Evolutionary conservation across 2,113 vertebrate species (phyloP), one percentile per base, ranked within the genome.

Genomic region (Myodes glareolus): DNA sequence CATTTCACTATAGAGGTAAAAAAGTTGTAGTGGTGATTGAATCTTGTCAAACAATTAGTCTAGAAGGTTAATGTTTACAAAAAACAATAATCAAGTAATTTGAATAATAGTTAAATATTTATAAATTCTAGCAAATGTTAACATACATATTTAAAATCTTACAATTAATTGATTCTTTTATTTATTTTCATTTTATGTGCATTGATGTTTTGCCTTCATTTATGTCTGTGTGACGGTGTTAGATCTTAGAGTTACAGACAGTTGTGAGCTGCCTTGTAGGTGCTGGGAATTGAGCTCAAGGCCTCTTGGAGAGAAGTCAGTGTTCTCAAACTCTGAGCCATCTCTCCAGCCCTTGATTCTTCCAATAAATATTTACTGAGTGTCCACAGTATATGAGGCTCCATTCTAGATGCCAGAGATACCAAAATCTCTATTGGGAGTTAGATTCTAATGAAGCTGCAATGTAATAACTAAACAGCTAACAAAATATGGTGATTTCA

Each of bases 51-150:
- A 19, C 4, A 86, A 31, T 92, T 73, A 77, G 91, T 61, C 50
- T 42, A 76, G 73, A 13, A 19, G n/a, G 42, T 2, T 90, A 31
- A 36, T 55, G 17, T 55, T 84, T 76, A 80, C 13, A 70, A 2
- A 6, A 77, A 92, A 81, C 10, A 94, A 75, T 42, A 94, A 91
- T 84, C 29, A 58, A 16, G 17, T 78, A 58, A 84, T 94, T 47
- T 94, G 36, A 72, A 80, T 23, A 85, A 5, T 36, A 27, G 23
- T 76, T 88, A 76, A 89, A 87, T 76, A 92, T 82, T 89, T 86
- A 80, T 19, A 42, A 47, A 73, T n/a, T 88, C 17, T 94, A 88
- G 58, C 42, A 84, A 45, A 72, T 92, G 45, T 88, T 90, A 50
- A 67, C 58, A 6, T 42, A n/a, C 78, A 23, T 85, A 5, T 88